Evolutionary conservation across 2,113 vertebrate species (phyloP).

Genomic region (Formicarius rufipectus): DNA sequence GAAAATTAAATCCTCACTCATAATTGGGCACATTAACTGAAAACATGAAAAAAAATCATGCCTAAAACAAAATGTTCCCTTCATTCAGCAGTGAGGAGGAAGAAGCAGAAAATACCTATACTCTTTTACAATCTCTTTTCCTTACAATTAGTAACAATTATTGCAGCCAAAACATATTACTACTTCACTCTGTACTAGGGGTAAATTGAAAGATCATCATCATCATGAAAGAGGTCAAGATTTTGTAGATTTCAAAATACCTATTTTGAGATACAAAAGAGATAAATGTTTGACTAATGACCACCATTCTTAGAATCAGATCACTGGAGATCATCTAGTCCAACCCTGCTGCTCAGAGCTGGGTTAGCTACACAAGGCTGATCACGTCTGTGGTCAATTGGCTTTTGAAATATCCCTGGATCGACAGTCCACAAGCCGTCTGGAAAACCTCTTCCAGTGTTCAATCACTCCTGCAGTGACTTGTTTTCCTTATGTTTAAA

Average conservation of each 20-base stretch:
- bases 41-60: background rate
- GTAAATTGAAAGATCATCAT: background rate
- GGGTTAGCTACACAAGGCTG: background rate
- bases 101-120: background rate
- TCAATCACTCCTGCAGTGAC: background rate
- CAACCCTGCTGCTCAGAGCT: background rate
- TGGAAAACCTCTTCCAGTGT: background rate
- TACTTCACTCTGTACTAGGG: background rate
- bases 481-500: background rate
- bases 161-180: background rate
- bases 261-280: background rate
- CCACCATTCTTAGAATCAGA: background rate
- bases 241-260: background rate
- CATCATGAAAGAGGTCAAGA: background rate
- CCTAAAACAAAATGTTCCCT: background rate
- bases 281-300: background rate
- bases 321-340: background rate
- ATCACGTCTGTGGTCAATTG: accelerated
- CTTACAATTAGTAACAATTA: background rate
- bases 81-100: background rate
- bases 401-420: background rate
- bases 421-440: background rate
- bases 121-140: background rate
- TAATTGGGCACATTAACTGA: background rate
- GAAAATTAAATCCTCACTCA: background rate